Evolutionary conservation across 1,140 invertebrate species (phyloP).

Genomic region (Macrobrachium rosenbergii): DNA sequence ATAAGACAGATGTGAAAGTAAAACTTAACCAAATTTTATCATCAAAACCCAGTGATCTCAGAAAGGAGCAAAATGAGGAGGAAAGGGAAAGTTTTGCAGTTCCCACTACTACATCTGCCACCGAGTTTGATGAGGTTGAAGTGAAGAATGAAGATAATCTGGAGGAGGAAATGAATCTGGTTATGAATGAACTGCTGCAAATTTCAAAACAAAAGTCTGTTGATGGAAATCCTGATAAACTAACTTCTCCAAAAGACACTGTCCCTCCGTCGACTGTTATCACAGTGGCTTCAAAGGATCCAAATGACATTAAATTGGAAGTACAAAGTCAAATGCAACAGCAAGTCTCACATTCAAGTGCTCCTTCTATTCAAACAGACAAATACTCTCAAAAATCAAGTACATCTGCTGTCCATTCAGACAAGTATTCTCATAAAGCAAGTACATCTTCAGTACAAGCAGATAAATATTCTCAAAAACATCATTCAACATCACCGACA

Average conservation of each 20-base stretch:
- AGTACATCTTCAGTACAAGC: too few species aligned
- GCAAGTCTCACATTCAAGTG: background rate
- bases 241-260: background rate
- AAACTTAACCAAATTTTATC: background rate
- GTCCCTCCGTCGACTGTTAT: background rate
- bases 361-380: too few species aligned
- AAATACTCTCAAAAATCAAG: too few species aligned
- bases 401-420: too few species aligned
- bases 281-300: slow-evolving; percentile 3
- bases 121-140: background rate
- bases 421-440: too few species aligned
- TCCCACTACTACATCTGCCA: slow-evolving; percentile 13
- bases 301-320: slow-evolving; percentile 5
- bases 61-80: background rate
- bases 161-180: slow-evolving; percentile 63
- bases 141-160: slow-evolving; percentile 55
- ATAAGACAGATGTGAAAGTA: slow-evolving; percentile 45
- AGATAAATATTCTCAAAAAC: too few species aligned
- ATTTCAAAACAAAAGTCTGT: slow-evolving; percentile 63
- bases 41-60: background rate
- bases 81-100: slow-evolving; percentile 12
- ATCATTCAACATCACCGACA: too few species aligned
- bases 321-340: slow-evolving; percentile 1
- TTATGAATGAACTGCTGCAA: slow-evolving; percentile 64
- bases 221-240: slow-evolving; percentile 30